Conservation (phyloP, 2,797 vertebrate genomes). For the Tapirus indicus region DNA sequence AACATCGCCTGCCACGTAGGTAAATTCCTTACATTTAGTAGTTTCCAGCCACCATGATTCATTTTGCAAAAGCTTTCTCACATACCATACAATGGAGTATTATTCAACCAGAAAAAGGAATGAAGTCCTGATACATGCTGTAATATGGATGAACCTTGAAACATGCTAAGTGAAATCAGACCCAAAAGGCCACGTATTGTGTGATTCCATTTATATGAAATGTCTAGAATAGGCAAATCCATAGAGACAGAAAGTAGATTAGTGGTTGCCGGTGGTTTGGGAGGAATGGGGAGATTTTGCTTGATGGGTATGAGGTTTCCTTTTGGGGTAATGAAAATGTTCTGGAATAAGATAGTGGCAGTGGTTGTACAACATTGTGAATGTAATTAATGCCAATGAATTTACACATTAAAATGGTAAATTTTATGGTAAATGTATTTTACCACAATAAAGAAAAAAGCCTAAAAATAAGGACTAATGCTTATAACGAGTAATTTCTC, state of each 20-base stretch:
- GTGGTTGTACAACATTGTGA: neutral
- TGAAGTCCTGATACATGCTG: neutral
- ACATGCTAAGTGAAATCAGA: neutral
- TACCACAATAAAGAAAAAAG: neutral
- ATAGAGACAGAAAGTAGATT: neutral
- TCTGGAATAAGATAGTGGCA: neutral
- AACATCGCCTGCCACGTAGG: neutral
- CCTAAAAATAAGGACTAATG: conserved; percentile 8
- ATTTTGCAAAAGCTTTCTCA: neutral
- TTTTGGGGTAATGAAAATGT: neutral
- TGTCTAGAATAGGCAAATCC: neutral
- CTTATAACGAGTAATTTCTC: neutral
- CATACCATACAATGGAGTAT: neutral
- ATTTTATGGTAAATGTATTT: neutral
- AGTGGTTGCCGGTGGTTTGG: neutral
- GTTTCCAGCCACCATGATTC: neutral
- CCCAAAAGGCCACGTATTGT: neutral
- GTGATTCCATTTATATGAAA: neutral
- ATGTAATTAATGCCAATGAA: neutral
- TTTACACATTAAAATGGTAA: neutral
- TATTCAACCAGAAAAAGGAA: neutral
- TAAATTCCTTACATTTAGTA: neutral
- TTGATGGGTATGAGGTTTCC: neutral
- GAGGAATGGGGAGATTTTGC: neutral
- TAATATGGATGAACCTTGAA: neutral